Evolutionary conservation across 2,113 vertebrate species (phyloP), one percentile per base, ranked within the genome.

Genomic region (Cryptotis parvus): DNA sequence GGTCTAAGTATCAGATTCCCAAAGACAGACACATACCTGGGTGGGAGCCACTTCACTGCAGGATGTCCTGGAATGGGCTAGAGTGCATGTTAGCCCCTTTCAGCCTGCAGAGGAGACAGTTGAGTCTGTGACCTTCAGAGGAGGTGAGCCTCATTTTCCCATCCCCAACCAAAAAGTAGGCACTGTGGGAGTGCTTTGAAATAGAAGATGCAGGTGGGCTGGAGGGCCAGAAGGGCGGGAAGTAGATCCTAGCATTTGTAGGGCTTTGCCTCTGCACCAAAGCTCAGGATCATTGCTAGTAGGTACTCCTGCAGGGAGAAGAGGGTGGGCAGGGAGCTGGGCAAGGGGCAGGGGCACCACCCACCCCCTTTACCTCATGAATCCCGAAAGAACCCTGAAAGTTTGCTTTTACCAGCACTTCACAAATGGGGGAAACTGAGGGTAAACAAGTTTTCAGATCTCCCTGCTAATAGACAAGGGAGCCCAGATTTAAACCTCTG

Each of bases 1-100:
- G 35, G 41, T 69, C 74, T 72, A 4, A n/a, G 45, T 22, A 89
- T n/a, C 49, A 75, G 79, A 94, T 27, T 87, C 37, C 75, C 90
- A 58, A 81, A 75, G 79, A 65, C 16, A 87, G 63, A 35, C n/a
- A 72, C 87, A 20, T 2, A 31, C 35, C 33, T 33, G 55, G 20
- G 6, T 1, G 1, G n/a, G 33, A 27, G 65, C 66, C 41, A 8
- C 74, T 82, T 66, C 37, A 26, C 89, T 77, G 75, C 37, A 12
- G 6, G 20, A 11, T 29, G 92, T 94, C 86, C 90, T 49, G 61
- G 75, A 80, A 73, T 20, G 49, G 27, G 37, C 69, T 75, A n/a
- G 18, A 29, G 31, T 49, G 61, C 37, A 12, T 70, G 7, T 58
- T 85, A 20, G 8, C 39, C n/a, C 90, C 33, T n/a, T 84, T 77